These are phyloP conservation scores for Salarias fasciatus DNA, from an alignment of 2,797 vertebrate genomes.

Conservation along the genomic window DNA sequence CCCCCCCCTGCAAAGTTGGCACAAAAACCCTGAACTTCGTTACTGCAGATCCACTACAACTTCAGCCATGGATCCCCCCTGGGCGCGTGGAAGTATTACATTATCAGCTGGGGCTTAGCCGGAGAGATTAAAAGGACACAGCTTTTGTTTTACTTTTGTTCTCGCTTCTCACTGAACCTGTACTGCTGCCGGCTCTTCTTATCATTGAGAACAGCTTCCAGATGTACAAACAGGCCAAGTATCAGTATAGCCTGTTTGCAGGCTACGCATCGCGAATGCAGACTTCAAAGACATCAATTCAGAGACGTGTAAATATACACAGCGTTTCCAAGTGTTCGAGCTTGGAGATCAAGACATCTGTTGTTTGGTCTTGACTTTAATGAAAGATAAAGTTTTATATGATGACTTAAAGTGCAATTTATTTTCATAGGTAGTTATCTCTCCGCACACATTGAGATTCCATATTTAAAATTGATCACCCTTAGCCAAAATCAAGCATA, in stretches of 20 bases:
- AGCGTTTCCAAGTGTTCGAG: slow-evolving; percentile 2
- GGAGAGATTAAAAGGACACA: slow-evolving; percentile 42
- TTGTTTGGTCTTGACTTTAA: slow-evolving; percentile 41
- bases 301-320: slow-evolving; percentile 31
- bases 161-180: slow-evolving; percentile 19
- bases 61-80: not conserved
- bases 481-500: too few relatives aligned
- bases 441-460: slow-evolving; percentile 9
- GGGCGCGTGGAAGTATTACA: slow-evolving; percentile 29
- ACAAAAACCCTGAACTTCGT: slow-evolving; percentile 17
- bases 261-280: slow-evolving; percentile 26
- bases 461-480: too few relatives aligned
- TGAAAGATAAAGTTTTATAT: slow-evolving; percentile 24
- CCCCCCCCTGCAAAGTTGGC: slow-evolving; percentile 14
- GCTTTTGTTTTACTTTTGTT: slow-evolving; percentile 37
- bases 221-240: slow-evolving; percentile 51
- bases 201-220: slow-evolving; percentile 49
- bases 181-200: slow-evolving; percentile 16
- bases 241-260: slow-evolving; percentile 34
- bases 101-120: slow-evolving; percentile 23
- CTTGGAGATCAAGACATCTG: slow-evolving; percentile 42
- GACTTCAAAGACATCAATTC: slow-evolving; percentile 24
- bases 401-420: slow-evolving; percentile 21
- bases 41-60: slow-evolving; percentile 7
- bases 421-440: slow-evolving; percentile 18